Evolutionary conservation across 2,888 invertebrate genomes (phyloP), one percentile per base, ranked within the genome.

Genomic region (Arrhopalites spinosus): DNA sequence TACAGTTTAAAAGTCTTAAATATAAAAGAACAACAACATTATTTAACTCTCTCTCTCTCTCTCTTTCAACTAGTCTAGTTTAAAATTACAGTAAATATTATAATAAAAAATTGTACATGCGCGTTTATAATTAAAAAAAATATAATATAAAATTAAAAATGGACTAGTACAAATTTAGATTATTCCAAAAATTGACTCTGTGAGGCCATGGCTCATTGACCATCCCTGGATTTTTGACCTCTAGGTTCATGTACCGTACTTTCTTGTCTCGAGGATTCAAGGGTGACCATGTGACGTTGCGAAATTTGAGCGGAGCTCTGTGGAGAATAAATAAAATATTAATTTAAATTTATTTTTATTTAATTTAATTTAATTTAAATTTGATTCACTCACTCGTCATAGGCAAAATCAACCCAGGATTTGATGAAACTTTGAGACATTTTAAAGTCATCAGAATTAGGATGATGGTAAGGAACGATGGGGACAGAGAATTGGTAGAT

Each of bases 121-220:
- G n/a, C n/a, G n/a, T n/a, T n/a, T 25, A 17, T 23, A 17, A 23
- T 29, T 11, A 30, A 70, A 7, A 11, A 53, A 11, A 36, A 29
- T 30, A 25, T 71, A 17, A n/a, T 43, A 23, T 36, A 36, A 36
- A 36, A 36, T 36, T 36, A 36, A 11, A 7, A 59, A 43, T 36
- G 36, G 20, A 92, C 90, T 90, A 90, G 76, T 78, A 25, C 23
- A 17, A 27, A 27, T 30, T 29, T 17, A 50, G 17, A 20, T 50
- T 50, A 50, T 81, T 78, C 81, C 81, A 81, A 66, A 81, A 81
- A 11, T 77, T 63, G 5, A 80, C 78, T 70, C 80, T 45, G 23
- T 77, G 74, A 11, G 69, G 47, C 36, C 78, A 81, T 0, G 81
- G 81, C 27, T 81, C 80, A 15, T 78, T 77, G 67, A 81, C 80